Base-by-base conservation (phyloP, 1,140 invertebrate species). In the Rhopalosiphum maidis region DNA sequence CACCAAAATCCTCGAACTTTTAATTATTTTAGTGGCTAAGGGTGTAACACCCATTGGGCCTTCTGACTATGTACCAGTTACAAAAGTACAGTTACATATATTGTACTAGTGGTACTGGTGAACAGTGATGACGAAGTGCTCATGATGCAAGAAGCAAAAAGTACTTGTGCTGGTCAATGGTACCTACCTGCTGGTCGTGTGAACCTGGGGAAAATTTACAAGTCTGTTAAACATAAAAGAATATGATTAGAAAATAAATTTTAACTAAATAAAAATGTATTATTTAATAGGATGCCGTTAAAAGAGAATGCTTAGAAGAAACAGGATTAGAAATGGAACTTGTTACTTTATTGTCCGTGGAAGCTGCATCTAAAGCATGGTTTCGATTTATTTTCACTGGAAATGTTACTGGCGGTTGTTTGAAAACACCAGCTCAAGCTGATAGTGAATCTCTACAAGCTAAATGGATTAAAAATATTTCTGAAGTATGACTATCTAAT, bases 61-160 rank as follows among this genome's bases (percentile, higher is more conserved):
- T 85, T 96, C 97, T 4, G 97, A 97, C 95, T 98, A 97, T 95
- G 96, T 97, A 95, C 98, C 98, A 25, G 95, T 98, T 90, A 96
- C 98, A 86, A 97, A 94, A 97, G 97, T 94, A 98, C 97, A 92
- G 97, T 99, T 51, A 98, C 97, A 60, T 99, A 99, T 94, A 98
- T 99, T 94, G 98, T 99, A 6, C 97, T 97, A 93, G 98, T 97
- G 94, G 97, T 99, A 46, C 95, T 99, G 82, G 96, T 99, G 94
- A 99, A 99, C 95, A 97, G 98, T 54, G 95, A 97, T 25, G 96
- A 97, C 95, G 98, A 99, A 95, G 96, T 99, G 55, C 96, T 99
- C 55, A 98, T 99, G 97, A 99, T 99, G 96, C 99, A 99, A 95
- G 99, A 99, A 96, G 98, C 99, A 0, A 99, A 99, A 96, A 96